Conservation (phyloP, 2,113 vertebrate genomes). For the Epinephelus lanceolatus region DNA sequence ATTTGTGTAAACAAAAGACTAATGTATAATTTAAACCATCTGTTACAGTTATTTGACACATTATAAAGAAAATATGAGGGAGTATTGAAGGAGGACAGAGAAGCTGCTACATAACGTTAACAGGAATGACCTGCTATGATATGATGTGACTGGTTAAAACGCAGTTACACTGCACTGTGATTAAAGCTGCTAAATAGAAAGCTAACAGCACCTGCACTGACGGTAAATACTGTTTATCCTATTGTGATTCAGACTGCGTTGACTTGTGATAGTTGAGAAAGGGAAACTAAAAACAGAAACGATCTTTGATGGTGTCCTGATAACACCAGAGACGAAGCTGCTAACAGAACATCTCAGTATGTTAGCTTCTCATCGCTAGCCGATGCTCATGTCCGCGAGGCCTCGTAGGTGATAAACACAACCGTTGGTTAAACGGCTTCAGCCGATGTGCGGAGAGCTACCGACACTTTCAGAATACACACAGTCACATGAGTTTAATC, state of each 20-base stretch:
- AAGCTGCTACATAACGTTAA: no score
- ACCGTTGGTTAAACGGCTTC: accelerated
- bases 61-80: no score
- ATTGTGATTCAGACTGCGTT: no score
- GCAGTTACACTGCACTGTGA: background rate
- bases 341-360: background rate
- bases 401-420: background rate
- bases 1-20: no score
- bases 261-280: background rate
- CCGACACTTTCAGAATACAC: accelerated
- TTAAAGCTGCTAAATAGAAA: background rate
- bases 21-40: no score
- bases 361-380: slow-evolving; percentile 66
- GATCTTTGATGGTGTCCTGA: no score
- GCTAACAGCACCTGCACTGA: background rate
- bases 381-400: slow-evolving; percentile 16
- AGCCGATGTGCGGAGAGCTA: background rate
- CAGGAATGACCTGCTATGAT: no score
- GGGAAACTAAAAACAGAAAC: no score
- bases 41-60: no score
- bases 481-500: accelerated
- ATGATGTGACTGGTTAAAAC: background rate
- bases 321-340: background rate
- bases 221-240: accelerated
- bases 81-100: no score